These are phyloP conservation scores for Podiceps cristatus DNA, from an alignment of 2,113 vertebrate genomes.

Conservation along the genomic window DNA sequence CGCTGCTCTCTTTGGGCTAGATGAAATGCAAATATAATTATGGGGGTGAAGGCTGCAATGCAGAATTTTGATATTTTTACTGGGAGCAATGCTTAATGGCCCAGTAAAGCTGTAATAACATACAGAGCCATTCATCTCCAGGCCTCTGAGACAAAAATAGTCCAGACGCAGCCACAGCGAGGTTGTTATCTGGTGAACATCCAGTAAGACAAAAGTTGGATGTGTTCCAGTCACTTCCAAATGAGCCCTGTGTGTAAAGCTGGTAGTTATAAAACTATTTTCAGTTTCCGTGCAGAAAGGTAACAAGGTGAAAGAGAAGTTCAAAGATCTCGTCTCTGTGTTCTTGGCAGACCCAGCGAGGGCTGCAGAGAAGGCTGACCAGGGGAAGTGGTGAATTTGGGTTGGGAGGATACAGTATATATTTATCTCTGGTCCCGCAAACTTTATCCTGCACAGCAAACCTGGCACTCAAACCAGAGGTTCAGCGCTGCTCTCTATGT, in stretches of 20 bases:
- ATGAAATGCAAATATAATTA: conserved; percentile 17
- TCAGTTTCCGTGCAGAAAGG: background rate
- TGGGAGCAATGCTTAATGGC: background rate
- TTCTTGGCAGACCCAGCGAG: background rate
- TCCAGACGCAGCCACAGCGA: background rate
- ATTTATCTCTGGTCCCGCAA: background rate
- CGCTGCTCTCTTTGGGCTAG: background rate
- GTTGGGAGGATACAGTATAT: rapidly evolving
- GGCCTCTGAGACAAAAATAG: conserved; percentile 10
- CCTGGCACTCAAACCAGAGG: background rate
- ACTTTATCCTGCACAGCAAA: background rate
- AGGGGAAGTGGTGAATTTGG: background rate
- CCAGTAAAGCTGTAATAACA: conserved; percentile 26
- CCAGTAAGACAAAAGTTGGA: conserved; percentile 21
- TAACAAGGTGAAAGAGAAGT: background rate
- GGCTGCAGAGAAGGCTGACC: background rate
- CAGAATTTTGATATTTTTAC: conserved; percentile 26
- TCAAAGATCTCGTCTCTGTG: background rate
- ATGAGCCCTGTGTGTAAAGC: background rate
- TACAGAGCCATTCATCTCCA: background rate
- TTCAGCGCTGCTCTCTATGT: background rate
- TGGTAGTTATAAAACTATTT: background rate
- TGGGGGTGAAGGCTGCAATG: background rate
- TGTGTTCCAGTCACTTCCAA: conserved; percentile 1
- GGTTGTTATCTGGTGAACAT: conserved; percentile 2